These are phyloP conservation scores for Acropora tenuis DNA, from an alignment of 64 coral and sea anemone species.

Conservation along the genomic window DNA sequence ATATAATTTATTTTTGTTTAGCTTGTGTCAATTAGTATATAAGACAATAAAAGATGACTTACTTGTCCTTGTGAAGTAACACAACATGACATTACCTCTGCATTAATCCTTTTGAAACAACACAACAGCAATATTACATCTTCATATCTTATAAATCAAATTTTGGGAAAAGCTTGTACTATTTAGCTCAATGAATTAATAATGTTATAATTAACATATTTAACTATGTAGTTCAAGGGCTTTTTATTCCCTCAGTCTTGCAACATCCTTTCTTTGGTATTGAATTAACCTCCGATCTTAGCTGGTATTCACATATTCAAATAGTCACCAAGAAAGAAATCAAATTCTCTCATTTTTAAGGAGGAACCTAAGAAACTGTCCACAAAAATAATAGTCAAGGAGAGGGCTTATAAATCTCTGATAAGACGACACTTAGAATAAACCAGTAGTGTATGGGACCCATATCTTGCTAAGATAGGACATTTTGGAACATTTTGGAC, in stretches of 20 bases:
- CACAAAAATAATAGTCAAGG: neutral
- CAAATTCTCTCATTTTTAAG: neutral
- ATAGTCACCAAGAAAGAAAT: neutral
- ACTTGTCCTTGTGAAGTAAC: neutral
- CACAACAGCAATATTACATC: neutral
- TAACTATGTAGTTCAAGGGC: constrained; percentile 7
- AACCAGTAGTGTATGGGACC: neutral
- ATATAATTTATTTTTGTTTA: neutral
- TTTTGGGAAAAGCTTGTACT: neutral
- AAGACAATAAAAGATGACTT: neutral
- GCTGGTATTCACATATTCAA: neutral
- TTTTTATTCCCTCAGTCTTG: neutral
- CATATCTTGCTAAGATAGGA: neutral
- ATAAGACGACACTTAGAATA: neutral
- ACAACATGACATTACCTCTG: neutral
- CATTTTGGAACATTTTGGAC: neutral
- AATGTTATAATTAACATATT: constrained; percentile 3
- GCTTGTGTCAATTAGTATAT: neutral
- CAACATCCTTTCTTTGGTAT: neutral
- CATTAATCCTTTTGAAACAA: neutral
- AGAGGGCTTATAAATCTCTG: constrained; percentile 3
- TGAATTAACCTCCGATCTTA: neutral
- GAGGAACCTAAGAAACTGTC: neutral
- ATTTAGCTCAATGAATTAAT: neutral
- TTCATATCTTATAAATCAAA: neutral